Base-by-base conservation (phyloP, 2,113 vertebrate genomes). In the Myiozetetes cayanensis region DNA sequence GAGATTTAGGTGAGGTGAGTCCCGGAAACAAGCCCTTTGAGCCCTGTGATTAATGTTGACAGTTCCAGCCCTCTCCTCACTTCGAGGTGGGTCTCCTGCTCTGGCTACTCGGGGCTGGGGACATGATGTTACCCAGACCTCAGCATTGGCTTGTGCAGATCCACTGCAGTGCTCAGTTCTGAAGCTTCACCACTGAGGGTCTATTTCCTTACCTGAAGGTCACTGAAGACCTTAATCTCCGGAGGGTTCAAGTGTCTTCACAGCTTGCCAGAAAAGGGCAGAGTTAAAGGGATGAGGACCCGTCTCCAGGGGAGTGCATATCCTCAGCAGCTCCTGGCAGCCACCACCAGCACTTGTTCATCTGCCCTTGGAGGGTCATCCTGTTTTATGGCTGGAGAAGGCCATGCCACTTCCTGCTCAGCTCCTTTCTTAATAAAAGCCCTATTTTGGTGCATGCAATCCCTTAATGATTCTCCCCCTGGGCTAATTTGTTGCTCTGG, bases 81-180 rank as follows among this genome's bases (percentile, higher is more conserved):
- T 72, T 72, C 0, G 0, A 63, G 35, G 3, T 2, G 1, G 0
- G 19, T 13, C n/a, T 24, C 30, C 53, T 8, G 4, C n/a, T 4
- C 12, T 8, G 31, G 8, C 33, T 72, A 28, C 39, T 59, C 8
- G 35, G 59, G 46, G 21, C 24, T 66, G n/a, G 37, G 25, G 50
- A n/a, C 20, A 9, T 2, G 53, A 30, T 31, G 7, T 43, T 43
- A 73, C 21, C 27, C 49, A 70, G 37, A 41, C 10, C 39, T 24
- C 68, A 28, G 2, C 16, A 46, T 46, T 70, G 37, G 5, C 71
- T 4, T 8, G 10, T 4, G 12, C 22, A 52, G 18, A 5, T 59
- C 39, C 53, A n/a, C 39, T 8, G 13, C 14, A 10, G 16, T 3
- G 8, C 27, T 25, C 8, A 5, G 27, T 23, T 27, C 19, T 65